phyloP scores from a whole-genome alignment of 2,888 invertebrate genomes.

The Diarsia rubi region DNA sequence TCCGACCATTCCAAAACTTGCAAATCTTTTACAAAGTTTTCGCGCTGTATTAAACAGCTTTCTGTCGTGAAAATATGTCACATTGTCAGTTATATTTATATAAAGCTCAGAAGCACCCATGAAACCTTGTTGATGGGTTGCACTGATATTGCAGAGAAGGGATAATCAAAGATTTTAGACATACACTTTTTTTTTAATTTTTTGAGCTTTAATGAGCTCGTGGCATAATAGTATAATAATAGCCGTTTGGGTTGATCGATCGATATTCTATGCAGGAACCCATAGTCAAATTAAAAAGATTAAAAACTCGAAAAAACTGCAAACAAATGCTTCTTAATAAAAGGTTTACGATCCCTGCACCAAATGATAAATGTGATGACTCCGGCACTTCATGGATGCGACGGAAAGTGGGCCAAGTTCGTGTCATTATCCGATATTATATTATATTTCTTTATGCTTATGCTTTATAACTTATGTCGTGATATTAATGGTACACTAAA shows the following conservation, averaged over 20 bases:
- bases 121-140: background rate
- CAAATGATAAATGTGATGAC: slow-evolving; percentile 56
- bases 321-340: background rate
- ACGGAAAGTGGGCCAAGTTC: slow-evolving; percentile 51
- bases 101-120: background rate
- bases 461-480: slow-evolving; percentile 32
- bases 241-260: too few species aligned
- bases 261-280: background rate
- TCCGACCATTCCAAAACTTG: background rate
- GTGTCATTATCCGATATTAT: slow-evolving; percentile 48
- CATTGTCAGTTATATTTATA: background rate
- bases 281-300: background rate
- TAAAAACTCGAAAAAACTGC: background rate
- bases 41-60: background rate
- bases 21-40: background rate
- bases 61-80: background rate
- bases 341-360: slow-evolving; percentile 42
- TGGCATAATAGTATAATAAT: too few species aligned
- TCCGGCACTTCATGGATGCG: slow-evolving; percentile 50
- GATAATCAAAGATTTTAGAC: background rate
- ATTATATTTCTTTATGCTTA: slow-evolving; percentile 41
- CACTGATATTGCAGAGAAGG: background rate
- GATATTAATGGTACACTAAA: slow-evolving; percentile 49
- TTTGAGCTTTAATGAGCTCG: too few species aligned
- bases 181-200: too few species aligned